Conservation (phyloP, 1,140 invertebrate genomes). For the Caerostris darwini region DNA sequence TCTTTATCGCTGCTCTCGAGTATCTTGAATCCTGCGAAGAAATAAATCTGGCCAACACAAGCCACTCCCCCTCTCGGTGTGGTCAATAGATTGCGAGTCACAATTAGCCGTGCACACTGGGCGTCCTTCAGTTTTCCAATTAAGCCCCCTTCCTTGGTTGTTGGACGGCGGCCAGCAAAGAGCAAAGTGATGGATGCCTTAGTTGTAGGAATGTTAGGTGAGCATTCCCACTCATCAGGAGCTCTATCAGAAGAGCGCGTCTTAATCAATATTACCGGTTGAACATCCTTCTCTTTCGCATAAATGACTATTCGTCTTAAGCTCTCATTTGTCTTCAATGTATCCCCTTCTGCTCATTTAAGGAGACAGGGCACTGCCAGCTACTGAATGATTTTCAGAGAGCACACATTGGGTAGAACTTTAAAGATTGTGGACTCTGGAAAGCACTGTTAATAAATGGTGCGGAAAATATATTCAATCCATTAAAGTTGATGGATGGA, state of each 20-base stretch:
- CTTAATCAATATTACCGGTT: constrained; percentile 30
- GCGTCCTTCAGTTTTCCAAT: constrained; percentile 46
- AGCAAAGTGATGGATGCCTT: constrained; percentile 50
- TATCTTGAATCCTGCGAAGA: constrained; percentile 30
- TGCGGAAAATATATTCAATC: no score
- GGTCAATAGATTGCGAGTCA: constrained; percentile 53
- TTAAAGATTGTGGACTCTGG: no score
- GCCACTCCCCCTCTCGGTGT: not conserved
- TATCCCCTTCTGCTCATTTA: not conserved
- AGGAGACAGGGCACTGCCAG: no score
- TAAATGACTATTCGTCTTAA: constrained; percentile 26
- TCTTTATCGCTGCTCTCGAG: constrained; percentile 39
- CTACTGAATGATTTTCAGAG: no score
- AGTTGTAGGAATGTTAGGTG: constrained; percentile 34
- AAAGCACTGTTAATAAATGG: no score
- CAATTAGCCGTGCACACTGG: constrained; percentile 52
- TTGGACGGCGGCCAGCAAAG: constrained; percentile 61
- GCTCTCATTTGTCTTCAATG: constrained; percentile 1
- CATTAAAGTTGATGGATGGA: no score
- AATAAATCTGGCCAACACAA: constrained; percentile 45
- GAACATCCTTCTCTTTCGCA: not conserved
- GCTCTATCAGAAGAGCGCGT: constrained; percentile 2
- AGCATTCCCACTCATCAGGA: constrained; percentile 20
- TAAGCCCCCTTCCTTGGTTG: not conserved
- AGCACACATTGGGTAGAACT: no score